These are phyloP conservation scores for Apaloderma vittatum DNA, from an alignment of 2,113 vertebrate genomes.

Conservation along the genomic window DNA sequence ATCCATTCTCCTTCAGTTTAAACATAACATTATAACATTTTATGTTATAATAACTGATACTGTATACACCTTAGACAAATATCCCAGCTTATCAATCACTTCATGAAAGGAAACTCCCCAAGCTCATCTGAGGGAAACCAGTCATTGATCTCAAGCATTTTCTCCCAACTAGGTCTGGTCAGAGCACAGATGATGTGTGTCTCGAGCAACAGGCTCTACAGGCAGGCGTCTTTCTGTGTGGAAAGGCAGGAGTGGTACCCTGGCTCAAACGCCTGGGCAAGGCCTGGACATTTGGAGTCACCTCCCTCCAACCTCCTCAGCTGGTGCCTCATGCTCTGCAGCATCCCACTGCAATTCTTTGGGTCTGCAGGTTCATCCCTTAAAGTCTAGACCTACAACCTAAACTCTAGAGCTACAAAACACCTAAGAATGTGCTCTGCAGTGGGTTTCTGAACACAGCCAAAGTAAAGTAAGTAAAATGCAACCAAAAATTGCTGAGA, in stretches of 20 bases:
- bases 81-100: neutral
- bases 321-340: neutral
- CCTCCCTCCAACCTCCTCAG: neutral
- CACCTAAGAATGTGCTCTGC: neutral
- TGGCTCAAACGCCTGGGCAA: neutral
- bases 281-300: neutral
- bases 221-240: neutral
- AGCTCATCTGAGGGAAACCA: neutral
- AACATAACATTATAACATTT: neutral
- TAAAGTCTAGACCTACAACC: neutral
- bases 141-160: neutral
- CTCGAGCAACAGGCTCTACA: neutral
- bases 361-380: neutral
- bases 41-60: neutral
- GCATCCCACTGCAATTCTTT: neutral
- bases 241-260: neutral
- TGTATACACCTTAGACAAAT: neutral
- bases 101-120: neutral
- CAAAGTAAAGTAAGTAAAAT: neutral
- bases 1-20: no score
- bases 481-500: neutral
- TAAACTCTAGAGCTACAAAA: neutral
- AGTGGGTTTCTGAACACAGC: neutral
- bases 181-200: neutral
- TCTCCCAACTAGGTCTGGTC: neutral